Evolutionary conservation across 2,113 vertebrate species (phyloP).

Genomic region (Okapia johnstoni): DNA sequence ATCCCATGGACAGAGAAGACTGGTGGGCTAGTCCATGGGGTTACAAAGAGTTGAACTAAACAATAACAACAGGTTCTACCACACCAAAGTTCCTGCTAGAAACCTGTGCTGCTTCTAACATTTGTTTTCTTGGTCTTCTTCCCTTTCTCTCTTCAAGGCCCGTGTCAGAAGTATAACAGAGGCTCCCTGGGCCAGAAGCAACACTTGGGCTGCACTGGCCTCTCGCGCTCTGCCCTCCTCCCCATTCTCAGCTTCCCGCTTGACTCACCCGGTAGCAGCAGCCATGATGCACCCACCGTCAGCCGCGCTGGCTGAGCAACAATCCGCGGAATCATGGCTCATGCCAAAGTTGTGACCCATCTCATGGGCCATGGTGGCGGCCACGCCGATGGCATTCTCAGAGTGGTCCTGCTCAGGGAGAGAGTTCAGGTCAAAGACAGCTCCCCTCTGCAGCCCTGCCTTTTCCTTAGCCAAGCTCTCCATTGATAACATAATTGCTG

Average conservation of each 20-base stretch:
- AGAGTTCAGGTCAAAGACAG: not conserved
- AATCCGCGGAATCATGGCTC: conserved; percentile 90
- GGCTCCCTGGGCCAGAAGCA: not conserved
- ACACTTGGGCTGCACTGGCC: too few species aligned
- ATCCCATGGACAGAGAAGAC: not conserved
- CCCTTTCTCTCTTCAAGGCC: not conserved
- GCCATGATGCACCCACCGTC: conserved; percentile 99
- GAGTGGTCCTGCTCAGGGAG: conserved; percentile 89
- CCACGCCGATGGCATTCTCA: conserved; percentile 90
- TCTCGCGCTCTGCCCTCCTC: rapidly evolving
- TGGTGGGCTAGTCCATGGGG: not conserved
- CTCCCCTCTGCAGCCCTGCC: too few species aligned
- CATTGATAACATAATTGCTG: not conserved
- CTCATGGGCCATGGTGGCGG: conserved; percentile 96
- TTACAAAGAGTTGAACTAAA: not conserved
- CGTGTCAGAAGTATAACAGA: not conserved
- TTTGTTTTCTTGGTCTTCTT: not conserved
- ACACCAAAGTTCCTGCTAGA: not conserved
- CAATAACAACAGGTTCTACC: not conserved
- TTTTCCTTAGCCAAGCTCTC: not conserved
- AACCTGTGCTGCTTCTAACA: not conserved
- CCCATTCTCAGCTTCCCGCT: not conserved
- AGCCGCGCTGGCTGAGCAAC: conserved; percentile 87
- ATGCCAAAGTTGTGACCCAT: conserved; percentile 99
- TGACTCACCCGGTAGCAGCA: conserved; percentile 92